A percentile compares a stretch with the other conserved stretches of the same genome.
Conservation (phyloP, 1,140 invertebrate genomes). For the Caenorhabditis inopinata region DNA sequence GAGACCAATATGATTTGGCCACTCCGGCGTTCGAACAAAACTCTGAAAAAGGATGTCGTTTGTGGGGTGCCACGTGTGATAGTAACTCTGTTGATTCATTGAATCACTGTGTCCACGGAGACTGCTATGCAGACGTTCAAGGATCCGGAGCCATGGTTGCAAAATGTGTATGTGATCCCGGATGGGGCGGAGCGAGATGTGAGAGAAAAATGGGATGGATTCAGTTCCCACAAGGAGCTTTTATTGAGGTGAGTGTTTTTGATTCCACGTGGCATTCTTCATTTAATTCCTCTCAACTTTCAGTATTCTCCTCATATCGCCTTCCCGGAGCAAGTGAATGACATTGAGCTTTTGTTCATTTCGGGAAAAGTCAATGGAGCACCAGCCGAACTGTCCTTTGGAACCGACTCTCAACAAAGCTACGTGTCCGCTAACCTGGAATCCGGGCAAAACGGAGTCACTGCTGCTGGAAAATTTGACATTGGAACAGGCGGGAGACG, state of each 20-base stretch:
- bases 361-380: slow-evolving; percentile 42
- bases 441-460: slow-evolving; percentile 14
- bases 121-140: slow-evolving; percentile 59
- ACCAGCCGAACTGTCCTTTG: slow-evolving; percentile 36
- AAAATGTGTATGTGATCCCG: slow-evolving; percentile 62
- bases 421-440: slow-evolving; percentile 42
- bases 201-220: slow-evolving; percentile 57
- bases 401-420: slow-evolving; percentile 23
- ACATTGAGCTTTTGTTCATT: slow-evolving; percentile 49
- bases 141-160: slow-evolving; percentile 39
- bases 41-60: slow-evolving; percentile 51
- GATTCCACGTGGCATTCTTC: too few species aligned
- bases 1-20: slow-evolving; percentile 60
- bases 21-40: slow-evolving; percentile 51
- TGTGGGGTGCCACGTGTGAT: slow-evolving; percentile 57
- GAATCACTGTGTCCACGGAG: slow-evolving; percentile 56
- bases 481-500: slow-evolving; percentile 43
- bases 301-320: slow-evolving; percentile 33
- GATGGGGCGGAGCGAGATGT: slow-evolving; percentile 57
- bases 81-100: slow-evolving; percentile 40
- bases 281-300: too few species aligned
- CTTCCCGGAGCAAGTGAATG: slow-evolving; percentile 10
- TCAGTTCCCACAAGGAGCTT: slow-evolving; percentile 55
- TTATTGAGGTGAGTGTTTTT: slow-evolving; percentile 45
- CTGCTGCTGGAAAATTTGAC: slow-evolving; percentile 48